Base-by-base conservation (phyloP, 1,140 invertebrate genomes). In the Belonocnema kinseyi region DNA sequence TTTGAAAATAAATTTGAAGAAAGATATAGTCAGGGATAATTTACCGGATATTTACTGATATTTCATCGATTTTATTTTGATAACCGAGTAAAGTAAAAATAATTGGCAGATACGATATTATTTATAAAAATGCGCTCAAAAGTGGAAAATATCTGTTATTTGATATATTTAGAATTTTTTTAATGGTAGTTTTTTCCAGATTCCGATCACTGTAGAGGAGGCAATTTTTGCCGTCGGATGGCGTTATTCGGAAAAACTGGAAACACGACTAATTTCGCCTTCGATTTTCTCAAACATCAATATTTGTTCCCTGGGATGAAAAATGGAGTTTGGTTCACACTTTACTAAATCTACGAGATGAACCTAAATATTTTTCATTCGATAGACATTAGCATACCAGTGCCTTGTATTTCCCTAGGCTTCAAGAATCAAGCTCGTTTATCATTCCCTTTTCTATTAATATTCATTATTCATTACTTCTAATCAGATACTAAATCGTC, bases 401-500 rank as follows among this genome's bases (percentile, higher is more conserved):
- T 40, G 26, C 26, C 26, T 13, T 66, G 26, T 40, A 40, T 10
- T 66, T 66, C 46, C 16, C 3, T 14, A 16, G 61, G 16, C 26
- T 66, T 46, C 19, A n/a, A 58, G 56, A 21, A 26, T 40, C 61
- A 33, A 66, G 40, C 26, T 66, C 61, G 61, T 66, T 66, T 66
- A 40, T 66, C 61, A 66, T 66, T 66, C 33, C 14, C 61, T 40
- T 40, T 66, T 40, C 61, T 66, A 66, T 66, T 66, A 66, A 40
- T 66, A 66, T 66, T 66, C 61, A 66, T 66, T 66, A 66, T 66
- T 26, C 61, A 66, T n/a, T 66, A 66, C 26, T 66, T 66, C 61
- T 66, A 66, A 66, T 66, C 61, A 66, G 61, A 66, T 66, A 40
- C 21, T 46, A 40, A 66, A 40, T 16, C n/a, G 58, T 50, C 56